These are phyloP conservation scores for Drosophila macrospina DNA, from an alignment of 2,888 invertebrate species.

Conservation along the genomic window DNA sequence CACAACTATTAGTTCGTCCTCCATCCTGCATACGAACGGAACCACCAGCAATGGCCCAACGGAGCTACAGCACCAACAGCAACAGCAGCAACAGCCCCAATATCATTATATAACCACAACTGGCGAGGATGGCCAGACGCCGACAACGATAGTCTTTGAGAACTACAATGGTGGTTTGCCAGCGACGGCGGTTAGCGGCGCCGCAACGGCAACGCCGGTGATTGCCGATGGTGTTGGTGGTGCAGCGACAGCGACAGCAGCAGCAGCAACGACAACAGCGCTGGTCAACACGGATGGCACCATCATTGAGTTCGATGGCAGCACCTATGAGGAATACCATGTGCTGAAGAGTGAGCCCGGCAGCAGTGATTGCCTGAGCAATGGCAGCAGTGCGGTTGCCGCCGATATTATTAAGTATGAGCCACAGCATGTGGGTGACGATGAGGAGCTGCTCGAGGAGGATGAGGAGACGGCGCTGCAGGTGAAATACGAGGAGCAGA, in stretches of 20 bases:
- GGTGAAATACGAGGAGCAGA: slow-evolving; percentile 74
- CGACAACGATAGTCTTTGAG: slow-evolving; percentile 82
- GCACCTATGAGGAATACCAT: slow-evolving; percentile 81
- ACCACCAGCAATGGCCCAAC: slow-evolving; percentile 57
- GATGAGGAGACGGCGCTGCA: slow-evolving; percentile 68
- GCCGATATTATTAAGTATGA: slow-evolving; percentile 71
- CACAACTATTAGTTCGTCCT: slow-evolving; percentile 85
- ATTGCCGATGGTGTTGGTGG: slow-evolving; percentile 21
- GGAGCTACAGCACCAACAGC: slow-evolving; percentile 48
- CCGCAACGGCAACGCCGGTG: slow-evolving; percentile 38
- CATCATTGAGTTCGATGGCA: slow-evolving; percentile 78
- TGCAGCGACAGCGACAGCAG: slow-evolving; percentile 53
- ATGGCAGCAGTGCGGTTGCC: slow-evolving; percentile 69
- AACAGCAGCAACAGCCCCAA: slow-evolving; percentile 64
- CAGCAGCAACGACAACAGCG: slow-evolving; percentile 68
- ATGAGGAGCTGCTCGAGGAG: slow-evolving; percentile 58
- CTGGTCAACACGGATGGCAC: slow-evolving; percentile 72
- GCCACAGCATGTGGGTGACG: slow-evolving; percentile 48
- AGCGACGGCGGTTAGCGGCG: slow-evolving; percentile 58
- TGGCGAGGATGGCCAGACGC: slow-evolving; percentile 77
- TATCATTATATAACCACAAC: slow-evolving; percentile 83
- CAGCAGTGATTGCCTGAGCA: slow-evolving; percentile 73
- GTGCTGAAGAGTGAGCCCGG: slow-evolving; percentile 73
- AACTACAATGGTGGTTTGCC: slow-evolving; percentile 77
- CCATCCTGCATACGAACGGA: slow-evolving; percentile 77